Evolutionary conservation across 2,888 invertebrate genomes (phyloP).

Genomic region (Prosapia bicincta): DNA sequence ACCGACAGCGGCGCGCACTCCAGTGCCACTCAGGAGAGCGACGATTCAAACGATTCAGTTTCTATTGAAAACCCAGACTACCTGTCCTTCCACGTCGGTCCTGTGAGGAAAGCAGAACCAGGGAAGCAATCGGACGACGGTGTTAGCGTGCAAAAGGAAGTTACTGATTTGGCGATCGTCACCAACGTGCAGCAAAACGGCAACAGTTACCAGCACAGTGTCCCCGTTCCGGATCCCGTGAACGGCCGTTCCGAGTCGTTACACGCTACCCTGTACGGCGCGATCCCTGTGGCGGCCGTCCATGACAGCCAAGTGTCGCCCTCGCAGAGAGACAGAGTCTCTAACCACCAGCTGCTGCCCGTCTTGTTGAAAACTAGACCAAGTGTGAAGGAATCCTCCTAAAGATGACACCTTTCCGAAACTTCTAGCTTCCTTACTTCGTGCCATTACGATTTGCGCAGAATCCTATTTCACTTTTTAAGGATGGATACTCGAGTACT

Average conservation of each 20-base stretch:
- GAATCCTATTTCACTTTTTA: no score
- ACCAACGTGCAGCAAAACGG: background rate
- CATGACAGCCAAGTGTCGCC: constrained; percentile 44
- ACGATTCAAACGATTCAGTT: constrained; percentile 27
- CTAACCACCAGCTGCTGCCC: background rate
- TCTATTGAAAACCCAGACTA: constrained; percentile 34
- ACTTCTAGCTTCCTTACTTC: no score
- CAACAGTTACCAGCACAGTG: constrained; percentile 8
- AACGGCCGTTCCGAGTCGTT: constrained; percentile 32
- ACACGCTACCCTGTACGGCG: constrained; percentile 37
- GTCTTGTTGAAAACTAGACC: background rate
- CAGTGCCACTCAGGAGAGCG: constrained; percentile 8
- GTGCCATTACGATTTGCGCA: no score
- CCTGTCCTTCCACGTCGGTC: background rate
- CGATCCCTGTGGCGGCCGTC: constrained; percentile 44
- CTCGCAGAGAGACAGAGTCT: background rate
- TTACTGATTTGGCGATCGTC: background rate
- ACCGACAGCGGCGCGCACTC: background rate
- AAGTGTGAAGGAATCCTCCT: background rate
- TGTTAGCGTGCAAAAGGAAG: background rate
- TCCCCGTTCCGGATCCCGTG: constrained; percentile 5
- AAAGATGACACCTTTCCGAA: background rate
- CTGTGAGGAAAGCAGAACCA: background rate
- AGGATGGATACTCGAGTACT: no score
- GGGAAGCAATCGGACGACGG: constrained; percentile 3